phyloP scores from a whole-genome alignment of 2,888 invertebrate species.

The Tipula confusa region DNA sequence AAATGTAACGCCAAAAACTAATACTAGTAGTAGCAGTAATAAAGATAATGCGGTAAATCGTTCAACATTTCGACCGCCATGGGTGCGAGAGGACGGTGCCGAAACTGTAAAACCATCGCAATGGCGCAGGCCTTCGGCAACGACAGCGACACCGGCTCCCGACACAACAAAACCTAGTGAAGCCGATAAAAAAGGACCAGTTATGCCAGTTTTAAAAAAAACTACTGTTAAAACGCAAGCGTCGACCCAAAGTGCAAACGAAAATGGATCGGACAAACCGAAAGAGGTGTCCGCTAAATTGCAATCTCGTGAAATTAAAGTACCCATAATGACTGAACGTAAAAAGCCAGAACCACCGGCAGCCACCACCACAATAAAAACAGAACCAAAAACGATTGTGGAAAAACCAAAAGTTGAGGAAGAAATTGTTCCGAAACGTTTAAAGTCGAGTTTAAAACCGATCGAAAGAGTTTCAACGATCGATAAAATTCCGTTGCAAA shows the following conservation, averaged over 20 bases:
- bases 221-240: not conserved
- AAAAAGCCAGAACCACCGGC: slow-evolving; percentile 39
- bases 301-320: slow-evolving; percentile 46
- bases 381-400: slow-evolving; percentile 43
- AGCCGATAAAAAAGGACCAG: not conserved
- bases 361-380: slow-evolving; percentile 35
- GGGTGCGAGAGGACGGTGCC: slow-evolving; percentile 60
- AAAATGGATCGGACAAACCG: slow-evolving; percentile 33
- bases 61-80: slow-evolving; percentile 64
- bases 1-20: slow-evolving; percentile 5
- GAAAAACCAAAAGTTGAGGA: slow-evolving; percentile 41
- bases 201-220: not conserved
- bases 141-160: not conserved
- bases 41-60: slow-evolving; percentile 41
- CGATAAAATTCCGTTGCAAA: slow-evolving; percentile 33
- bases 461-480: slow-evolving; percentile 34
- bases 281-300: slow-evolving; percentile 38
- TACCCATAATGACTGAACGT: slow-evolving; percentile 44
- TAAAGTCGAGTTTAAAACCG: not conserved
- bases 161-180: not conserved
- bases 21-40: not conserved
- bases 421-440: slow-evolving; percentile 35
- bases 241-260: not conserved
- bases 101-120: slow-evolving; percentile 41
- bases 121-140: slow-evolving; percentile 26